Base-by-base conservation (phyloP, 2,888 invertebrate genomes). In the Agrochola litura region DNA sequence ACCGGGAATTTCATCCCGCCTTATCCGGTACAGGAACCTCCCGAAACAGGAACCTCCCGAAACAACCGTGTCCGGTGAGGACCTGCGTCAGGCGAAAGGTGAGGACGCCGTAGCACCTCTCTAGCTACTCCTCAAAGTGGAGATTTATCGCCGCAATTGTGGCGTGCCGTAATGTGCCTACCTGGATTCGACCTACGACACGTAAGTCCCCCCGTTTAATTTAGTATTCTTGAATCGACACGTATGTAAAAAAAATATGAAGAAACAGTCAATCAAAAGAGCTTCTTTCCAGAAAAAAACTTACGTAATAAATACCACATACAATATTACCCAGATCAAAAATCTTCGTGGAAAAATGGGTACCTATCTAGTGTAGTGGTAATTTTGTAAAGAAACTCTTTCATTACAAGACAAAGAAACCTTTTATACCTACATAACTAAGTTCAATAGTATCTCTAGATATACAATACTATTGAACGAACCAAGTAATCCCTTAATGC, bases 401-500 rank as follows among this genome's bases (percentile, higher is more conserved):
- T 10, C 6, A 16, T 19, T 19, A 37, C 4, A 25, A 61, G 4
- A 80, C 60, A 83, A 69, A 49, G n/a, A 30, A 79, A 65, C 25
- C 30, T 22, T 37, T 49, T 25, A 16, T 46, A 30, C 49, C 14
- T 10, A 56, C 12, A n/a, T 22, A 37, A 30, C 6, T 16, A 61
- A 65, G 37, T 37, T 46, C 41, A 69, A 46, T 60, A 81, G 54
- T 46, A 67, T 54, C 41, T 74, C n/a, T 12, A 74, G 65, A 61
- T 49, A 66, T 66, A 65, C 83, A 79, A 82, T 68, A 64, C 63
- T 58, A 61, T 64, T 83, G 71, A 72, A 83, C 41, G 56, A 71
- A 77, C 79, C 68, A n/a, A 56, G 73, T 78, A 79, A 86, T 86
- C 61, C 72, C 54, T 79, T 86, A 72, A 83, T 84, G 74, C 83